Percentiles rank a stretch among this genome's conserved stretches.
Evolutionary conservation across 2,113 vertebrate genomes (phyloP).

Genomic region (Leptosomus discolor): DNA sequence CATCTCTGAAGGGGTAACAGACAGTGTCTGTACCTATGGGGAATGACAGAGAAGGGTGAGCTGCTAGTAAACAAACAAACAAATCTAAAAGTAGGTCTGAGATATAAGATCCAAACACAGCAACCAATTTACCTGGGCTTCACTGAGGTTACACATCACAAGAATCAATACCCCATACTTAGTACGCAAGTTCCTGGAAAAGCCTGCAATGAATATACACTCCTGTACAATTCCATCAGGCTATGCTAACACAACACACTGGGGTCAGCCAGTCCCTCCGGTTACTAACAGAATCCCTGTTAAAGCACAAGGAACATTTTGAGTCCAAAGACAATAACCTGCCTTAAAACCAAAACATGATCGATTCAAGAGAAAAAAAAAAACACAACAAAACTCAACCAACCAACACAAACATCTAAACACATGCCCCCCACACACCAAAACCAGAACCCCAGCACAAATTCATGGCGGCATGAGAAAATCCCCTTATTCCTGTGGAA

Average conservation of each 20-base stretch:
- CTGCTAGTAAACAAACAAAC: not conserved
- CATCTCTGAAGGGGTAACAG: not conserved
- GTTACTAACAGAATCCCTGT: not conserved
- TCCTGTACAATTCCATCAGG: not conserved
- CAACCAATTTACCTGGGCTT: not conserved
- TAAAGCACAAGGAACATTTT: not conserved
- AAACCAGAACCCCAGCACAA: not conserved
- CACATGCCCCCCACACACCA: accelerated
- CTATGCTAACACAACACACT: not conserved
- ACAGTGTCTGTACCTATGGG: accelerated
- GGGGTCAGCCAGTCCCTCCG: not conserved
- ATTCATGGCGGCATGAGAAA: not conserved
- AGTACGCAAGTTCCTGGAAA: not conserved
- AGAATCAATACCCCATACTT: not conserved
- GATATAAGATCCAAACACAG: not conserved
- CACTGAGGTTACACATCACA: not conserved
- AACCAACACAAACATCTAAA: not conserved
- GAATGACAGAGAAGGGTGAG: not conserved
- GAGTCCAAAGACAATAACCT: not conserved
- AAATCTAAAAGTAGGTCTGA: not conserved
- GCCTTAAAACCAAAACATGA: not conserved
- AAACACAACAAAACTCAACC: not conserved
- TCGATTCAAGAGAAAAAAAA: not conserved
- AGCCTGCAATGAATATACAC: not conserved
- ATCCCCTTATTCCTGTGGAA: not conserved